Evolutionary conservation across 2,888 invertebrate species (phyloP).

Genomic region (Pyrrhosoma nymphula): DNA sequence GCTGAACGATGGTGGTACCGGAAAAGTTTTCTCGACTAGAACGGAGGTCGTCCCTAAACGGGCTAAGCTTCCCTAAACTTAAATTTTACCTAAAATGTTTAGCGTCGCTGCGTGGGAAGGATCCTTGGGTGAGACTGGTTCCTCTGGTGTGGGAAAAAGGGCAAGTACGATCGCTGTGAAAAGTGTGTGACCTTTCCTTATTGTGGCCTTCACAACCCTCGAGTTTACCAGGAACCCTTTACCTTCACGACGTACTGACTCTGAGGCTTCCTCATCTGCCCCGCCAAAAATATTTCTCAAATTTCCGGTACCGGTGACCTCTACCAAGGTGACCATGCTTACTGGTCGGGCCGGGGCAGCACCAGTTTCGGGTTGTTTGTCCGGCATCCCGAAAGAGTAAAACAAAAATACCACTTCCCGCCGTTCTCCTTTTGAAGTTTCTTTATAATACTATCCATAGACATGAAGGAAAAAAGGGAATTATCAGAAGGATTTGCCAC

Average conservation of each 20-base stretch:
- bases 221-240: background rate
- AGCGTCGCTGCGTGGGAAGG: background rate
- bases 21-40: background rate
- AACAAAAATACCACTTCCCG: too few relatives aligned
- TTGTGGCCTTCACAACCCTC: background rate
- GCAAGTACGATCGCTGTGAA: background rate
- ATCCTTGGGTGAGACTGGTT: conserved; percentile 17
- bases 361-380: too few relatives aligned
- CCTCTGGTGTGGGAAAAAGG: background rate
- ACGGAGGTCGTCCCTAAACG: background rate
- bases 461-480: too few relatives aligned
- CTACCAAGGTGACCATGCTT: background rate
- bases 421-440: too few relatives aligned
- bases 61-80: too few relatives aligned
- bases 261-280: background rate
- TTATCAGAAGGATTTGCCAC: too few relatives aligned
- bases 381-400: too few relatives aligned
- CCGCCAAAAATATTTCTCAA: background rate
- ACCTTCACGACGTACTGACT: too few relatives aligned
- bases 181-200: background rate
- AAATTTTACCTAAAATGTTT: too few relatives aligned
- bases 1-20: background rate
- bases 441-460: too few relatives aligned
- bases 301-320: background rate
- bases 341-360: too few relatives aligned